Conservation (phyloP, 1,140 invertebrate genomes). For the Cepaea nemoralis region DNA sequence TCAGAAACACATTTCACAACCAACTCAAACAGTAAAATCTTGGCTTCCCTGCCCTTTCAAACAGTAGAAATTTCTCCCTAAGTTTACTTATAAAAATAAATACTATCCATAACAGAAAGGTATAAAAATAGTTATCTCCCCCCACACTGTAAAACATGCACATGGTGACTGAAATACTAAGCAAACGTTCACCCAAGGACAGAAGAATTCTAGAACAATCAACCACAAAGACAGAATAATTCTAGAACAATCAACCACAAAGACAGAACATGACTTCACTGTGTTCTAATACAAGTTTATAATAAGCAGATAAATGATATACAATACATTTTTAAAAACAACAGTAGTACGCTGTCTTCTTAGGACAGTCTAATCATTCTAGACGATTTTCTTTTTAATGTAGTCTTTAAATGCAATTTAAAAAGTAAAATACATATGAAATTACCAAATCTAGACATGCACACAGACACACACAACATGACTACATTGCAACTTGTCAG, state of each 20-base stretch:
- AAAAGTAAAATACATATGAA: background rate
- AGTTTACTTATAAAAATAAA: background rate
- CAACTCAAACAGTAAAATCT: background rate
- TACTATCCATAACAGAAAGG: background rate
- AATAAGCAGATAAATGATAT: too few species aligned
- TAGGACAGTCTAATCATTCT: too few species aligned
- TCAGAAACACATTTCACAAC: background rate
- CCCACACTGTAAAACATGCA: background rate
- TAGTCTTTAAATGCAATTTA: background rate
- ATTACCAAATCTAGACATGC: background rate
- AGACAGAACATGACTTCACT: too few species aligned
- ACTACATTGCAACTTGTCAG: background rate
- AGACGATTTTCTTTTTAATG: background rate
- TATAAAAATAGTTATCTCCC: slow-evolving; percentile 4
- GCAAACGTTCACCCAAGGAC: too few species aligned
- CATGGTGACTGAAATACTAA: background rate
- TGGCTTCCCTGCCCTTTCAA: background rate
- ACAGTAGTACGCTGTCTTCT: too few species aligned
- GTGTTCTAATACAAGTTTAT: too few species aligned
- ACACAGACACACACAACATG: background rate
- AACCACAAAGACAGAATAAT: too few species aligned
- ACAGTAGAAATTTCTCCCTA: background rate
- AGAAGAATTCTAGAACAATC: too few species aligned
- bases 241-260: too few species aligned
- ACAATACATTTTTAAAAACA: too few species aligned